Percentiles rank a stretch among this genome's conserved stretches.
These are phyloP conservation scores for Trissolcus japonicus DNA, from an alignment of 2,888 invertebrate species.

Conservation along the genomic window DNA sequence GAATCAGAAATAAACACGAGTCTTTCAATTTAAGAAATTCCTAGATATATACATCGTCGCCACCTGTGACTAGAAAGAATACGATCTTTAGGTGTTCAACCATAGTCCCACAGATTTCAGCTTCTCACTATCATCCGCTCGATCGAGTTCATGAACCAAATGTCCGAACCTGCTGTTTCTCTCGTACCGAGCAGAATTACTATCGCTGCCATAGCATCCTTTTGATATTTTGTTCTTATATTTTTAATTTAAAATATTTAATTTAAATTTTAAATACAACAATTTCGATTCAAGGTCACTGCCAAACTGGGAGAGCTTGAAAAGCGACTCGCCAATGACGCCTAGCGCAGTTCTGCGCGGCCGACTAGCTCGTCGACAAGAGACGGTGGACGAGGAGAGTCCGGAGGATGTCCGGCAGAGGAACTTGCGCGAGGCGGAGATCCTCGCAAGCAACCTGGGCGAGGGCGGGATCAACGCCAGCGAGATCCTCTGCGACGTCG, in stretches of 20 bases:
- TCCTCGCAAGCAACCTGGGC: slow-evolving; percentile 92
- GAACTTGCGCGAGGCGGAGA: slow-evolving; percentile 93
- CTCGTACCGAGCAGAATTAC: slow-evolving; percentile 79
- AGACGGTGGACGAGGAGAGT: slow-evolving; percentile 84
- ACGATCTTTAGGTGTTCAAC: slow-evolving; percentile 80
- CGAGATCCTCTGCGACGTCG: slow-evolving; percentile 91
- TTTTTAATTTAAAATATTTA: background rate
- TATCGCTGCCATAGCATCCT: too few species aligned
- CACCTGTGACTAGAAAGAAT: slow-evolving; percentile 80
- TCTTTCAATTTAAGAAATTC: slow-evolving; percentile 73
- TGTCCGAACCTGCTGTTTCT: slow-evolving; percentile 81
- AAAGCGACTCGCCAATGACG: slow-evolving; percentile 73
- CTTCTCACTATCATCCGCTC: slow-evolving; percentile 81
- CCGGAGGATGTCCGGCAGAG: slow-evolving; percentile 87
- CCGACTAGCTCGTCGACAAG: slow-evolving; percentile 75
- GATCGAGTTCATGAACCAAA: slow-evolving; percentile 80
- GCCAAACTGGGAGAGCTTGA: slow-evolving; percentile 86
- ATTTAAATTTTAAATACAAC: background rate
- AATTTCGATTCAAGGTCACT: slow-evolving; percentile 79
- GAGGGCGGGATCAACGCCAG: slow-evolving; percentile 89
- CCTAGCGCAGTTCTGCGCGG: slow-evolving; percentile 61
- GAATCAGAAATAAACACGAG: slow-evolving; percentile 62
- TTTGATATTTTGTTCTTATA: too few species aligned
- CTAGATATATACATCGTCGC: slow-evolving; percentile 74
- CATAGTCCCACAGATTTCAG: slow-evolving; percentile 80